Conservation (phyloP, 1,140 invertebrate genomes). For the Panagrolaimus sp. region DNA sequence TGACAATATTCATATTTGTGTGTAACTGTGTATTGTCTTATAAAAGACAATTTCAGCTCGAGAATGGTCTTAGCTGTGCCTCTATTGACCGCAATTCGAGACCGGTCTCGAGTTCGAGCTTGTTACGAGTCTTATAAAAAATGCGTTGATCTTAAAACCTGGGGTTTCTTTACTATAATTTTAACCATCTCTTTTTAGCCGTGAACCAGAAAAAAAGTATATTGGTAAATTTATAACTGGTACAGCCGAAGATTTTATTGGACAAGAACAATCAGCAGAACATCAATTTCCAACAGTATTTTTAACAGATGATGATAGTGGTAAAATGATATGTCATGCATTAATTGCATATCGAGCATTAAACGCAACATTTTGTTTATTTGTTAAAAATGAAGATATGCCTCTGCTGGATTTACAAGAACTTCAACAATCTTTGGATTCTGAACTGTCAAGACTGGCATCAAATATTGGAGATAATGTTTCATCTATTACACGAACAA, state of each 20-base stretch:
- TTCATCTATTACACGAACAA: neutral
- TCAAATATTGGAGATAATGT: conserved; percentile 30
- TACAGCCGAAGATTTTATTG: conserved; percentile 16
- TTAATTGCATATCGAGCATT: conserved; percentile 28
- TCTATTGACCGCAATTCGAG: too few species aligned
- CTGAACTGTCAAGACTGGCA: conserved; percentile 21
- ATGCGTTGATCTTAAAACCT: too few species aligned
- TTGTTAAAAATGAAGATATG: conserved; percentile 15
- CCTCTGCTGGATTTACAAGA: neutral
- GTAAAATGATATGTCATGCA: conserved; percentile 17
- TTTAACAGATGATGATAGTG: neutral
- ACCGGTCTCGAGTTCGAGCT: too few species aligned
- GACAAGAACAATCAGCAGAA: conserved; percentile 24
- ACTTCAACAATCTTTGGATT: conserved; percentile 20
- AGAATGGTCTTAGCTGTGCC: too few species aligned
- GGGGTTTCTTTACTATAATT: too few species aligned
- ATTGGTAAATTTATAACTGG: conserved; percentile 30
- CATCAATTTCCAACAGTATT: conserved; percentile 27
- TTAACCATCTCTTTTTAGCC: neutral
- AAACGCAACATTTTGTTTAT: conserved; percentile 33
- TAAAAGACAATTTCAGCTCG: too few species aligned
- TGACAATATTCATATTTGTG: too few species aligned
- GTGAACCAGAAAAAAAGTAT: neutral
- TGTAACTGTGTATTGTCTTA: too few species aligned
- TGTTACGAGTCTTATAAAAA: too few species aligned